Conservation (phyloP, 2,888 invertebrate species). For the Mesochorus sp. region DNA sequence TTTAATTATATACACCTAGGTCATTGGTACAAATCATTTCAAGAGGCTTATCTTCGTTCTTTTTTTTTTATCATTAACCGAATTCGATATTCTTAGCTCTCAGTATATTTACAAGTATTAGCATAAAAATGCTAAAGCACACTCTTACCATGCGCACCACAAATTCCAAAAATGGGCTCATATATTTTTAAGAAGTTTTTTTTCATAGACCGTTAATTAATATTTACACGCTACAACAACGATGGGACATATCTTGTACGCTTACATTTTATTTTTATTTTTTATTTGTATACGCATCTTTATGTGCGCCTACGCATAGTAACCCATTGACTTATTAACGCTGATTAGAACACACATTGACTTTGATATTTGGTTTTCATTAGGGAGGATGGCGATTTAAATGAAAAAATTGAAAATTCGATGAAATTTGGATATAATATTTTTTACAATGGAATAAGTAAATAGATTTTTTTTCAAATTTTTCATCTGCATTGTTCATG, state of each 20-base stretch:
- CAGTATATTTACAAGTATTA: conserved; percentile 49
- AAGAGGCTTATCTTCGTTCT: conserved; percentile 2
- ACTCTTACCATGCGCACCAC: not conserved
- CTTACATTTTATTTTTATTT: not conserved
- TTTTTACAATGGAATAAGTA: too few relatives aligned
- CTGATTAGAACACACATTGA: too few relatives aligned
- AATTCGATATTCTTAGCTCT: not conserved
- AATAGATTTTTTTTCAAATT: too few relatives aligned
- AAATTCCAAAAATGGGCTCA: not conserved
- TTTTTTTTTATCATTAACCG: conserved; percentile 8
- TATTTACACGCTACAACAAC: conserved; percentile 61
- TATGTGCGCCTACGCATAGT: not conserved
- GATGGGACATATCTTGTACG: conserved; percentile 13
- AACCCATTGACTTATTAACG: too few relatives aligned
- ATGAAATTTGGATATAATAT: too few relatives aligned
- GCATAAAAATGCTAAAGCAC: conserved; percentile 14
- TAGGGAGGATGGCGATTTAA: too few relatives aligned
- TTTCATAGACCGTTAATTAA: conserved; percentile 41
- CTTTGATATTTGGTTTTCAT: too few relatives aligned
- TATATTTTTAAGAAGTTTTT: conserved; percentile 4
- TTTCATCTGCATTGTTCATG: too few relatives aligned
- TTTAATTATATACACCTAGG: conserved; percentile 26
- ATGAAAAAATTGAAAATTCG: too few relatives aligned
- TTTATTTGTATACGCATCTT: not conserved
- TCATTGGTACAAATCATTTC: conserved; percentile 45